Evolutionary conservation across 2,113 vertebrate genomes (phyloP), one percentile per base, ranked within the genome.

Genomic region (Melanerpes formicivorus): DNA sequence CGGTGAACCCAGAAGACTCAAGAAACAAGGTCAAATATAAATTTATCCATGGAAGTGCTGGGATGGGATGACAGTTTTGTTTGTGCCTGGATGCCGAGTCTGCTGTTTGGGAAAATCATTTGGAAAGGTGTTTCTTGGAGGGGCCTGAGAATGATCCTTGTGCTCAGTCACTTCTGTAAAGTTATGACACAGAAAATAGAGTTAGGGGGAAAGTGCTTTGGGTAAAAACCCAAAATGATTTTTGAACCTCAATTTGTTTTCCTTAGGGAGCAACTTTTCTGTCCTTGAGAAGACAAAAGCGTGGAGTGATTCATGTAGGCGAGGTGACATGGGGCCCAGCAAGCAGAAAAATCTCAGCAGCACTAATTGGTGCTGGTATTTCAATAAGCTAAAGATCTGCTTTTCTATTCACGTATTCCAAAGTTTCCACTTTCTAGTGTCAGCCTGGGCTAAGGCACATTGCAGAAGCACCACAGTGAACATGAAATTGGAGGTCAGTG

Each of bases 101-200:
- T 54, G 50, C 11, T 88, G 29, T 3, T 64, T 11, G 40, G 52
- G 60, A 3, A 22, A 44, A 29, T 59, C 15, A 2, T 0, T 21
- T 65, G 3, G 56, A 12, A 59, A 40, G 37, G 30, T n/a, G 2
- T 3, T 56, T 64, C 7, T 9, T 34, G n/a, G 14, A 62, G 62
- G 21, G 22, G n/a, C 3, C 0, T 11, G 25, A 4, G 10, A 2
- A 7, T 3, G 9, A n/a, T 30, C 70, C 4, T 1, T 37, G 14
- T n/a, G 46, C 25, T 26, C 30, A 8, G 74, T 46, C 71, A 21
- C 87, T 80, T 48, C 3, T 14, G 30, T 9, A 9, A 81, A 70
- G 63, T 70, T 34, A 0, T 25, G 44, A 62, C 3, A 14, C 34
- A 27, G 10, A 54, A 87, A 92, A 32, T 64, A 80, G 54, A 14